Evolutionary conservation across 2,113 vertebrate species (phyloP).

Genomic region (Callorhinus ursinus): DNA sequence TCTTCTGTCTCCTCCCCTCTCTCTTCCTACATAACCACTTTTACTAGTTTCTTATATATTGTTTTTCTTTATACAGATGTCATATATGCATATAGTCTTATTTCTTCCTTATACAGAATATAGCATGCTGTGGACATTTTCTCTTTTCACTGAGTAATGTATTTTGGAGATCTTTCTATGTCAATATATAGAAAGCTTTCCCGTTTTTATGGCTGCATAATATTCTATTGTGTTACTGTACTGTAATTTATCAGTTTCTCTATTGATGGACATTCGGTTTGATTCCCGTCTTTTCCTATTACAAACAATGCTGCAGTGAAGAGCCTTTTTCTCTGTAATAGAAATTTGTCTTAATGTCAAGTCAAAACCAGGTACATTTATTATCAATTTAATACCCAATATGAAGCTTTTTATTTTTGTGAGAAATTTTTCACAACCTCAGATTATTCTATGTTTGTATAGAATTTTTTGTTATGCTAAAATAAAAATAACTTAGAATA

Average conservation of each 20-base stretch:
- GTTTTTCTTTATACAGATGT: background rate
- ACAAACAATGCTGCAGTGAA: background rate
- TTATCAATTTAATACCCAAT: background rate
- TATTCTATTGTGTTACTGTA: background rate
- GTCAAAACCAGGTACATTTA: background rate
- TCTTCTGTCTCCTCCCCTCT: background rate
- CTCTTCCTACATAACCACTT: background rate
- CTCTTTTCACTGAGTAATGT: background rate
- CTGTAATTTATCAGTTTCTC: background rate
- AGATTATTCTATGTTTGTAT: background rate
- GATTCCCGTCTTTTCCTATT: background rate
- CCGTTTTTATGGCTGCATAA: background rate
- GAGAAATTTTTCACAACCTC: conserved; percentile 54
- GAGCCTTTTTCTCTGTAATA: background rate
- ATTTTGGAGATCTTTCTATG: background rate
- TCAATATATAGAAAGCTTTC: background rate
- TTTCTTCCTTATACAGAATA: background rate
- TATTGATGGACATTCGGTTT: background rate
- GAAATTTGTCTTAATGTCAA: conserved; percentile 44
- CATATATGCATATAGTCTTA: background rate
- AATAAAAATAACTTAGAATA: conserved; percentile 61
- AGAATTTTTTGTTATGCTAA: conserved; percentile 51
- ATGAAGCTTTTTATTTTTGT: conserved; percentile 48
- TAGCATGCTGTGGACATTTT: background rate
- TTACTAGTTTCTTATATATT: background rate